phyloP scores from a whole-genome alignment of 92 coral and sea anemone genomes.

The Umimayanthus kanabou region DNA sequence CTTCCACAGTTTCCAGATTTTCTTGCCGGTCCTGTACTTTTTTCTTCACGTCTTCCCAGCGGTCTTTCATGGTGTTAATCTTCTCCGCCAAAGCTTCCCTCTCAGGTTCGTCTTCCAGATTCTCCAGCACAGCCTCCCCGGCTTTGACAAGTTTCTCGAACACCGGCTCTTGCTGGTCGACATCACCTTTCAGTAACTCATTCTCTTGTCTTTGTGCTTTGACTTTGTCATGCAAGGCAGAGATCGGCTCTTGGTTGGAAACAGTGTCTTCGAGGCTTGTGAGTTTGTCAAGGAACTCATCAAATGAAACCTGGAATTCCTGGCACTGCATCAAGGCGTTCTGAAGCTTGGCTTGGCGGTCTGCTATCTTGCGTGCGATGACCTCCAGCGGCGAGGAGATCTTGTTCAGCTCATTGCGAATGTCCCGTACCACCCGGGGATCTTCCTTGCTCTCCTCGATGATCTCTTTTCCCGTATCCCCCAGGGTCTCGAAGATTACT shows the following conservation, averaged over 20 bases:
- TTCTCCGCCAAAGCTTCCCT: slow-evolving; percentile 72
- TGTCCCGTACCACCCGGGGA: slow-evolving; percentile 91
- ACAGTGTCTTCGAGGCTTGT: slow-evolving; percentile 60
- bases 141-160: slow-evolving; percentile 80
- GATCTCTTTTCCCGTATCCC: slow-evolving; percentile 86
- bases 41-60: slow-evolving; percentile 70
- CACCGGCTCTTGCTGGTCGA: slow-evolving; percentile 73
- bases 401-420: slow-evolving; percentile 88
- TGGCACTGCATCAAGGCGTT: slow-evolving; percentile 87
- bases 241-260: slow-evolving; percentile 74
- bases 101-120: slow-evolving; percentile 88
- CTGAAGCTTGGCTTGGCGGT: slow-evolving; percentile 94
- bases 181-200: slow-evolving; percentile 68
- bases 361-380: slow-evolving; percentile 81
- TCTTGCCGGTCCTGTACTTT: slow-evolving; percentile 70
- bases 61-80: slow-evolving; percentile 69
- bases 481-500: slow-evolving; percentile 70
- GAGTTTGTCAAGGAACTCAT: slow-evolving; percentile 81
- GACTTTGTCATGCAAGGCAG: slow-evolving; percentile 84
- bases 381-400: slow-evolving; percentile 84
- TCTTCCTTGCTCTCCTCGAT: slow-evolving; percentile 82
- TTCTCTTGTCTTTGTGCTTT: slow-evolving; percentile 82
- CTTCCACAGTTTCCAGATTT: slow-evolving; percentile 78
- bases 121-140: slow-evolving; percentile 83
- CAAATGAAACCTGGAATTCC: slow-evolving; percentile 92